A percentile compares a stretch with the other conserved stretches of the same genome.
phyloP scores from a whole-genome alignment of 2,797 vertebrate species.

The Rhadinocentrus ornatus region DNA sequence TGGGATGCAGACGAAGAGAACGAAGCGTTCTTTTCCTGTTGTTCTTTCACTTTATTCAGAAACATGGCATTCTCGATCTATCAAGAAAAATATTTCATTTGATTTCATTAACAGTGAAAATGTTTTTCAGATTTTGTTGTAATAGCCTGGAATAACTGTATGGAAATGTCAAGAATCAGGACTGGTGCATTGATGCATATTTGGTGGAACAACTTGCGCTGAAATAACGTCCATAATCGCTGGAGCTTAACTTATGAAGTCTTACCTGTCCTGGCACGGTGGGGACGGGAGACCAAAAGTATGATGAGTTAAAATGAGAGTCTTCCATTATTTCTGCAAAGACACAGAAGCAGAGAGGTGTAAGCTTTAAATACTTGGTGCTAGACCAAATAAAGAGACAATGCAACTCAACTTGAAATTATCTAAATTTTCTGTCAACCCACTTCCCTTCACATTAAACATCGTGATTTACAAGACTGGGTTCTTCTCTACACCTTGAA shows the following conservation, averaged over 20 bases:
- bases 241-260: background rate
- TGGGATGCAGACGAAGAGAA: conserved; percentile 90
- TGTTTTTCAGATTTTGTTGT: background rate
- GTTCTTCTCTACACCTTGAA: background rate
- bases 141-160: background rate
- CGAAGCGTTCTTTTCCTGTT: conserved; percentile 90
- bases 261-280: conserved; percentile 94
- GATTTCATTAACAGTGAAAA: background rate
- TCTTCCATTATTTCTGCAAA: conserved; percentile 93
- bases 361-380: background rate
- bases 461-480: background rate
- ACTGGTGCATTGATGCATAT: background rate
- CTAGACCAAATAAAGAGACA: conserved; percentile 1
- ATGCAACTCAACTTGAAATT: background rate
- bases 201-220: background rate
- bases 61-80: conserved; percentile 99
- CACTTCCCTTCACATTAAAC: background rate
- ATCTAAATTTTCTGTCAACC: background rate
- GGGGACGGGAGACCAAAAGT: conserved; percentile 96
- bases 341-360: conserved; percentile 28
- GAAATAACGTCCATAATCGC: background rate
- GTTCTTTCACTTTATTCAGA: conserved; percentile 98
- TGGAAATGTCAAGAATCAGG: background rate
- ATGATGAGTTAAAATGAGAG: conserved; percentile 98
- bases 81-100: background rate